A percentile compares a stretch with the other conserved stretches of the same genome.
phyloP scores from a whole-genome alignment of 53 echinoderm and acorn worm genomes.

The Temnopleurus reevesii region DNA sequence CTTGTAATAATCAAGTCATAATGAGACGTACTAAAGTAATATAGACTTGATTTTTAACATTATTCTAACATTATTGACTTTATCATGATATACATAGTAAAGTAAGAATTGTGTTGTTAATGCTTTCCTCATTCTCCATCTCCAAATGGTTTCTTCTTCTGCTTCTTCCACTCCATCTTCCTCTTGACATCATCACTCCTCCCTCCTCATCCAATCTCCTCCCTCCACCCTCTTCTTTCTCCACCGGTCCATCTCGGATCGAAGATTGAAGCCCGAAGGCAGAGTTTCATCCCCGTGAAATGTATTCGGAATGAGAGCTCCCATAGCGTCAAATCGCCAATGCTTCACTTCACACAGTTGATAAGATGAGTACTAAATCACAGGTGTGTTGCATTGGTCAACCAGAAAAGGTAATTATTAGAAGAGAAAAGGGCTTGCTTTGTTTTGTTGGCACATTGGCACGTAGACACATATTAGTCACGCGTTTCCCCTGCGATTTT shows the following conservation, averaged over 20 bases:
- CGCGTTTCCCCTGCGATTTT: background rate
- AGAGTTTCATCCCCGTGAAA: constrained; percentile 50
- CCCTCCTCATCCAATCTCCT: background rate
- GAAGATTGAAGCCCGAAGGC: constrained; percentile 18
- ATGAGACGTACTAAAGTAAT: too few species aligned
- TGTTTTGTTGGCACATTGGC: too few species aligned
- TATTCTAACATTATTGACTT: too few species aligned
- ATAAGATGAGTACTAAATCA: background rate
- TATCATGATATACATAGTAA: too few species aligned
- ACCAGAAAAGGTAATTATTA: background rate
- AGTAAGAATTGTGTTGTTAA: too few species aligned
- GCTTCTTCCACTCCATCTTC: too few species aligned
- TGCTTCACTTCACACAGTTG: background rate
- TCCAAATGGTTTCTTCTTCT: background rate
- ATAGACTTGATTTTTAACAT: too few species aligned
- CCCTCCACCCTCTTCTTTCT: background rate
- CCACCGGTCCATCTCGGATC: background rate
- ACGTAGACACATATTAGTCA: too few species aligned
- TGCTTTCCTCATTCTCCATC: too few species aligned
- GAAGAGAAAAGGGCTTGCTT: background rate
- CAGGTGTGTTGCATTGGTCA: background rate
- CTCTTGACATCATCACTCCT: background rate
- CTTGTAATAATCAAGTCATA: too few species aligned
- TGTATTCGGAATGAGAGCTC: background rate
- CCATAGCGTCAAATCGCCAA: too few species aligned